phyloP scores from a whole-genome alignment of 2,113 vertebrate genomes.

The Pseudonaja textilis region DNA sequence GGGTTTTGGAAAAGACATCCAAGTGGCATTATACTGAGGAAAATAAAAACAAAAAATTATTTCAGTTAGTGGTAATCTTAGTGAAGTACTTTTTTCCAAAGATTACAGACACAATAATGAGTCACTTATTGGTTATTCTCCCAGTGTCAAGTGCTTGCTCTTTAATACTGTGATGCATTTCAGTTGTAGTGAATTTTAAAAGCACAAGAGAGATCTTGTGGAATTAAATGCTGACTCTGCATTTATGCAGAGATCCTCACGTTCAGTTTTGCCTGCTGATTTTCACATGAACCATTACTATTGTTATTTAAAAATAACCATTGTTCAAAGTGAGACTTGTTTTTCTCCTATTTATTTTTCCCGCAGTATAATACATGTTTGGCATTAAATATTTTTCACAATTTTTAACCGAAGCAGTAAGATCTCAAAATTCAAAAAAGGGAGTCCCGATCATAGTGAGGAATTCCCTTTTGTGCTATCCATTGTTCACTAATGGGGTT shows the following conservation, averaged over 20 bases:
- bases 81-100: not conserved
- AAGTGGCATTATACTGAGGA: not conserved
- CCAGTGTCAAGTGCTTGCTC: not conserved
- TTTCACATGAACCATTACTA: not conserved
- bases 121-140: not conserved
- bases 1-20: not conserved
- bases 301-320: not conserved
- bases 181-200: not conserved
- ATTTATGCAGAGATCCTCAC: not conserved
- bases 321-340: not conserved
- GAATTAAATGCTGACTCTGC: too few species aligned
- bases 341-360: not conserved
- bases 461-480: not conserved
- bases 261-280: not conserved
- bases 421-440: conserved; percentile 41
- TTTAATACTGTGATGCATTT: not conserved
- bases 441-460: too few species aligned
- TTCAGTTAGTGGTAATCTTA: not conserved
- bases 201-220: not conserved
- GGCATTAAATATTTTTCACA: conserved; percentile 32
- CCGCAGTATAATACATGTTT: not conserved
- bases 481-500: not conserved
- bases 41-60: not conserved
- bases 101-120: not conserved
- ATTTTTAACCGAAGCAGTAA: conserved; percentile 49